Evolutionary conservation across 2,113 vertebrate species (phyloP).

Genomic region (Chionomys nivalis): DNA sequence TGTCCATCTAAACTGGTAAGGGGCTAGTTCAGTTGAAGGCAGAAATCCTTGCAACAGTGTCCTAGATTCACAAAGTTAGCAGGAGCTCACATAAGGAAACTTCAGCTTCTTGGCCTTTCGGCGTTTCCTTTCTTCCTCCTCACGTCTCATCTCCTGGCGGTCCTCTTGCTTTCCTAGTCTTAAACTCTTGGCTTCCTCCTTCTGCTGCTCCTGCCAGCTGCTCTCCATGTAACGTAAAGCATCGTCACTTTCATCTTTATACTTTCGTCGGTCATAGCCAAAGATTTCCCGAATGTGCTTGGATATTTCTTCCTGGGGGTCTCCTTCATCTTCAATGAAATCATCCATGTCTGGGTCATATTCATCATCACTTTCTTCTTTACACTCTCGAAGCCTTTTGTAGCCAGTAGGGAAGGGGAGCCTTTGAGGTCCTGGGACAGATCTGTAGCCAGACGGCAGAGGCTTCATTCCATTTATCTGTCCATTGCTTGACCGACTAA

Average conservation of each 20-base stretch:
- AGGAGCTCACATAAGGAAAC: constrained; percentile 80
- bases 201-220: constrained; percentile 97
- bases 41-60: constrained; percentile 54
- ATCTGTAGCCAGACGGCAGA: constrained; percentile 82
- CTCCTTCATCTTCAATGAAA: constrained; percentile 97
- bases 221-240: constrained; percentile 98
- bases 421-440: constrained; percentile 88
- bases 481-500: constrained; percentile 85
- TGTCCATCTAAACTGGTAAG: constrained; percentile 79
- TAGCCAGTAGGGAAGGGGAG: constrained; percentile 87
- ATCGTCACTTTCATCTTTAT: constrained; percentile 98
- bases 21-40: constrained; percentile 62
- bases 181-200: constrained; percentile 96
- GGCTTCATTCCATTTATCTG: constrained; percentile 89
- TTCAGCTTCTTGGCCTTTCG: constrained; percentile 90
- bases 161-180: constrained; percentile 93
- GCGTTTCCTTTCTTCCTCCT: constrained; percentile 90
- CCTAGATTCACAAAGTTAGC: constrained; percentile 66
- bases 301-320: constrained; percentile 94
- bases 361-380: constrained; percentile 94
- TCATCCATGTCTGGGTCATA: constrained; percentile 99
- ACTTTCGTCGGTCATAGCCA: constrained; percentile 95
- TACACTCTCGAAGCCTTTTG: constrained; percentile 88
- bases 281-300: constrained; percentile 98
- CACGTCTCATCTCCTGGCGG: constrained; percentile 91